These are phyloP conservation scores for Gopherus evgoodei DNA, from an alignment of 2,113 vertebrate species.

Conservation along the genomic window DNA sequence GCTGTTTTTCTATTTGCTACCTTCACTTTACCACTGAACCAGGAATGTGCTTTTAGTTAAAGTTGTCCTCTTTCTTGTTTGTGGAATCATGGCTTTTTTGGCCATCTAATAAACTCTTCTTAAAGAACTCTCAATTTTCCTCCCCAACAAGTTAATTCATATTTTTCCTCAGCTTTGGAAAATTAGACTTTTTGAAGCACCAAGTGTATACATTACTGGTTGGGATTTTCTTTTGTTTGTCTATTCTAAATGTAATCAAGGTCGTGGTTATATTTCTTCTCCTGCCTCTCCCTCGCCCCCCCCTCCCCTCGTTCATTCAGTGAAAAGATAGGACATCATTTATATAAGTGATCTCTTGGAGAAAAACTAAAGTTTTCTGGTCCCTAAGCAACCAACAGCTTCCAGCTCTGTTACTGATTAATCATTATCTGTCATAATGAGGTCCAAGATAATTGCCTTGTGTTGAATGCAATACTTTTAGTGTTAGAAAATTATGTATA, in stretches of 20 bases:
- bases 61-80: background rate
- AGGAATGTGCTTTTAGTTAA: background rate
- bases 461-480: background rate
- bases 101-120: background rate
- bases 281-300: too few relatives aligned
- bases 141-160: background rate
- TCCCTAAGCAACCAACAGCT: background rate
- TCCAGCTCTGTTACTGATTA: rapidly evolving
- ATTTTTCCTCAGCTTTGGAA: background rate
- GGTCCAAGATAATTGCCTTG: background rate
- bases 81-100: background rate
- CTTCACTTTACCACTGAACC: background rate
- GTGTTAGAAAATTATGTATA: background rate
- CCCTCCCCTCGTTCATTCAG: background rate
- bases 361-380: background rate
- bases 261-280: background rate
- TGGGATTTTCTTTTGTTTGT: background rate
- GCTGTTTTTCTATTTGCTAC: background rate
- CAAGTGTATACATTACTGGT: background rate
- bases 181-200: background rate
- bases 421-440: background rate
- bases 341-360: background rate
- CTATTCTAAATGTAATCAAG: background rate
- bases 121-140: background rate
- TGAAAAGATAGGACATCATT: background rate